Conservation (phyloP, 1,140 invertebrate species). For the Diabrotica virgifera region DNA sequence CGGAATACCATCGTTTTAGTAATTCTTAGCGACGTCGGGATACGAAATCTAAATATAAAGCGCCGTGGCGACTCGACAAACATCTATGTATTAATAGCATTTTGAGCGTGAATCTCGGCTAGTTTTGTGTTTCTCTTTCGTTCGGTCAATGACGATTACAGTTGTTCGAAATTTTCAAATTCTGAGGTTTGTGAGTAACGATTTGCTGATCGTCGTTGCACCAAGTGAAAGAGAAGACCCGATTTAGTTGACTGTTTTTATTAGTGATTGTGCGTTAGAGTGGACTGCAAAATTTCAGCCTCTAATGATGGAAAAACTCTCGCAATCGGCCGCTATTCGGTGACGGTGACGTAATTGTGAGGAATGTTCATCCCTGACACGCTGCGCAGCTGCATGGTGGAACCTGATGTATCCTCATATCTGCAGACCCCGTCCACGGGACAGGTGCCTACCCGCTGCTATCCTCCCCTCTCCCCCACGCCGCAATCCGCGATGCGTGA, state of each 20-base stretch:
- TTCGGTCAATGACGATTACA: neutral
- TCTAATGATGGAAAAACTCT: constrained; percentile 40
- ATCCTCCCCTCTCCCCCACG: constrained; percentile 46
- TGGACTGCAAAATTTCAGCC: constrained; percentile 1
- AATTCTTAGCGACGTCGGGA: neutral
- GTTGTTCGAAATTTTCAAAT: neutral
- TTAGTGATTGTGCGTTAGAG: neutral
- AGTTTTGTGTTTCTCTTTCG: constrained; percentile 12
- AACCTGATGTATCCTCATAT: constrained; percentile 78
- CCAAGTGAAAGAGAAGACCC: neutral
- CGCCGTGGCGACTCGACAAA: constrained; percentile 4
- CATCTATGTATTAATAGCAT: constrained; percentile 19
- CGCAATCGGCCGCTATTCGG: constrained; percentile 34
- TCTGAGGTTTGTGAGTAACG: neutral
- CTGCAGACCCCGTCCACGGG: constrained; percentile 76
- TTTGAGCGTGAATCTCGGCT: constrained; percentile 7
- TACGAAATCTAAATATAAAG: constrained; percentile 16
- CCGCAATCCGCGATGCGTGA: constrained; percentile 45
- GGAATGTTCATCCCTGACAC: constrained; percentile 79
- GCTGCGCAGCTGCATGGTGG: constrained; percentile 78
- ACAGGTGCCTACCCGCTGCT: constrained; percentile 62
- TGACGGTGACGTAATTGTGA: constrained; percentile 49
- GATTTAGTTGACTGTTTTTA: neutral
- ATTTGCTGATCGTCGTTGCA: neutral
- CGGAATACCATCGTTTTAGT: neutral